These are phyloP conservation scores for Campylorhamphus procurvoides DNA, from an alignment of 2,113 vertebrate genomes.

Conservation along the genomic window DNA sequence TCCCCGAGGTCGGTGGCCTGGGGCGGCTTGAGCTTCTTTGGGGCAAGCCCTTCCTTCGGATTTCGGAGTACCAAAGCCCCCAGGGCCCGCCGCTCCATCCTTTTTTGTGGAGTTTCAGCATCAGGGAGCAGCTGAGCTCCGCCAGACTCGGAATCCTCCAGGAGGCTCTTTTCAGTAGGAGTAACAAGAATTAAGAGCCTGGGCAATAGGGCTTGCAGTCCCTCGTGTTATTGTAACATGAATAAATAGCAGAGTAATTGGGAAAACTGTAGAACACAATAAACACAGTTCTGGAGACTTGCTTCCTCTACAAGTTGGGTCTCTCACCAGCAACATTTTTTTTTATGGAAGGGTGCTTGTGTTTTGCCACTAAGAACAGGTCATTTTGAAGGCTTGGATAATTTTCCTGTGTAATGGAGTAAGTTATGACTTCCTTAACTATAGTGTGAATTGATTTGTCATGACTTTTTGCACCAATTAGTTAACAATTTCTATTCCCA, in stretches of 20 bases:
- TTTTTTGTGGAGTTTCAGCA: background rate
- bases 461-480: background rate
- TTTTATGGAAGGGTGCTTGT: background rate
- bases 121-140: background rate
- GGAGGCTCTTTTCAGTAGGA: fast-evolving
- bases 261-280: background rate
- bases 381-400: background rate
- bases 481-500: background rate
- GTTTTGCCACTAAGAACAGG: background rate
- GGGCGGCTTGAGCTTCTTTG: fast-evolving
- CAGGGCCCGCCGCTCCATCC: background rate
- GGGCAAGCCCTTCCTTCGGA: fast-evolving
- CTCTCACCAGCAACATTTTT: background rate
- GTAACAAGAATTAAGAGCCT: background rate
- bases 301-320: background rate
- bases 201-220: background rate
- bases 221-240: background rate
- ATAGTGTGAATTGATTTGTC: background rate
- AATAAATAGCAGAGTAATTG: background rate
- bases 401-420: background rate
- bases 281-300: background rate
- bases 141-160: background rate
- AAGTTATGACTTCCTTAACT: background rate
- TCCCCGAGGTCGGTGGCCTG: background rate
- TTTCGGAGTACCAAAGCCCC: background rate